Evolutionary conservation across 2,888 invertebrate genomes (phyloP).

Genomic region (Ormyrus labotus): DNA sequence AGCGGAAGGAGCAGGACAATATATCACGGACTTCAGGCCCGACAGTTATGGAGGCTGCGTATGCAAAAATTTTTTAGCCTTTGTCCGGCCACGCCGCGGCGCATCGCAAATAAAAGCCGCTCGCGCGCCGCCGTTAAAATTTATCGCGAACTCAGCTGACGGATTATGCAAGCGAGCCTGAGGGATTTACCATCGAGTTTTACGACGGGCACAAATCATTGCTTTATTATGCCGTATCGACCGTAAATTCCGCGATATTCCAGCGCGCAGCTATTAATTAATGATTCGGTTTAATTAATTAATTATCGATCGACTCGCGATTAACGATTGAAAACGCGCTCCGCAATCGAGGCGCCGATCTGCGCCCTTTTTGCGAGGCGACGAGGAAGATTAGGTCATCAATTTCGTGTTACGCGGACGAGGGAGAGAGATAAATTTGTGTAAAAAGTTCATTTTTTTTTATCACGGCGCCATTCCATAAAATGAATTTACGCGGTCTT

Average conservation of each 20-base stretch:
- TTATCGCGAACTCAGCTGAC: constrained; percentile 56
- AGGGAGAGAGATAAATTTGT: no score
- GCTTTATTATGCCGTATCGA: constrained; percentile 29
- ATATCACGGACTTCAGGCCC: constrained; percentile 36
- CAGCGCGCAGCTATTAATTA: not conserved
- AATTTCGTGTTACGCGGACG: no score
- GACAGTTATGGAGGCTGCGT: constrained; percentile 56
- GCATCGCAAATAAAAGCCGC: constrained; percentile 45
- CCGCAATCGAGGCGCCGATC: no score
- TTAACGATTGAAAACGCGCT: no score
- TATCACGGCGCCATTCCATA: not conserved
- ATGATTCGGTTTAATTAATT: constrained; percentile 21
- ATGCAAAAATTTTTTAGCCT: constrained; percentile 53
- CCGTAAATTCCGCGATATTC: not conserved
- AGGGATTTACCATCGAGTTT: constrained; percentile 47
- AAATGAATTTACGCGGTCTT: no score
- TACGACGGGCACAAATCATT: constrained; percentile 52
- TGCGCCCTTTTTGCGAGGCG: no score
- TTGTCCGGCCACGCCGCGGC: constrained; percentile 19
- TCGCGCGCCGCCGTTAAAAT: constrained; percentile 30
- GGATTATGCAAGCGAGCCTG: constrained; percentile 44
- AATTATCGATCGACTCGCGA: constrained; percentile 16
- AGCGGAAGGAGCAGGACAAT: constrained; percentile 54
- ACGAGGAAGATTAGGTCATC: no score
- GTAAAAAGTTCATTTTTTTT: not conserved